phyloP scores from a whole-genome alignment of 2,113 vertebrate genomes.

The Hippocampus guttulatus region DNA sequence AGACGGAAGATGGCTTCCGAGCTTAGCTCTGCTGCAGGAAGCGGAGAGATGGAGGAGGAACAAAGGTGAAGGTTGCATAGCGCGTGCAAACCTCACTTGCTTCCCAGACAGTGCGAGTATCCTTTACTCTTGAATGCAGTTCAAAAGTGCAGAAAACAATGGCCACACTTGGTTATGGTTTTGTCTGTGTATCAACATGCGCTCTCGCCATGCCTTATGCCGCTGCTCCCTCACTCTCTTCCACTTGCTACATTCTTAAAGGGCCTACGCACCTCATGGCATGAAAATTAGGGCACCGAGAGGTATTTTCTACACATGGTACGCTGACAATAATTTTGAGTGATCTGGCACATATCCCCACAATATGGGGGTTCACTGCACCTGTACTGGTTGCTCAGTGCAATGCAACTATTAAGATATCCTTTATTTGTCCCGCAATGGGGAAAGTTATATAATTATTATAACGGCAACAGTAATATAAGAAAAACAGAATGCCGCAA shows the following conservation, averaged over 20 bases:
- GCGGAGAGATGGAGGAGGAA: conserved; percentile 15
- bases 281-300: too few species aligned
- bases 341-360: too few species aligned
- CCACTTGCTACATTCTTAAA: too few species aligned
- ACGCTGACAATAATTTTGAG: background rate
- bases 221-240: too few species aligned
- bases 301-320: background rate
- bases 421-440: too few species aligned
- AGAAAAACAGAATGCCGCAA: too few species aligned
- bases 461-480: too few species aligned
- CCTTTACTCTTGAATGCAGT: background rate
- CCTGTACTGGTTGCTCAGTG: too few species aligned
- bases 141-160: background rate
- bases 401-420: too few species aligned
- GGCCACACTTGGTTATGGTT: background rate
- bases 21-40: conserved; percentile 22
- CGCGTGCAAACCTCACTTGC: conserved; percentile 21
- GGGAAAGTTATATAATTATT: too few species aligned
- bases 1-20: conserved; percentile 15
- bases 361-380: too few species aligned
- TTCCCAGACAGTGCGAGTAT: background rate
- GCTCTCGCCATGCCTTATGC: background rate
- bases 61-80: conserved; percentile 16
- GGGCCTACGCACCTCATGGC: too few species aligned
- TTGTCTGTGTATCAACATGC: background rate